phyloP scores from a whole-genome alignment of 2,797 vertebrate genomes.

The Meriones psammophilus region DNA sequence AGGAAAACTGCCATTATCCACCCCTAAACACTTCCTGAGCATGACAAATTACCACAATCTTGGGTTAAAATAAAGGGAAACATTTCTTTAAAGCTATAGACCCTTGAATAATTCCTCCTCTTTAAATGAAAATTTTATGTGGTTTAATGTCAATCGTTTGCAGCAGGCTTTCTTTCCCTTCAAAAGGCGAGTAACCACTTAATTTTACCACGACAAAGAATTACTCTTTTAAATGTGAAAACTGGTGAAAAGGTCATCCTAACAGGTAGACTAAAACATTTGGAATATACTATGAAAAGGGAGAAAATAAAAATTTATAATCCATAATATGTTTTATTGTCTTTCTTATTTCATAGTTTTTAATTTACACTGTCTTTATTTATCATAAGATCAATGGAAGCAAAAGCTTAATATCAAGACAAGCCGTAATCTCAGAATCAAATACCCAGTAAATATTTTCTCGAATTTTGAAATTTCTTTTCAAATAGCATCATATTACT shows the following conservation, averaged over 20 bases:
- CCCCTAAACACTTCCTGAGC: constrained; percentile 37
- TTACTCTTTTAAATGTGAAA: constrained; percentile 19
- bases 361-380: constrained; percentile 24
- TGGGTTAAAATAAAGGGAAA: constrained; percentile 49
- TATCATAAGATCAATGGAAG: constrained; percentile 25
- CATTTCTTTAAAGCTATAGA: constrained; percentile 42
- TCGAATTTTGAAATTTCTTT: constrained; percentile 52
- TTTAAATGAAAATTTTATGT: background rate
- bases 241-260: constrained; percentile 27
- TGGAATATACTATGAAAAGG: background rate
- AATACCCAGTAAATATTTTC: background rate
- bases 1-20: constrained; percentile 58
- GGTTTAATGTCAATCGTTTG: constrained; percentile 19
- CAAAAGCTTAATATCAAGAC: constrained; percentile 21
- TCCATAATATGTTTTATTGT: background rate
- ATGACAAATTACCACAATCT: constrained; percentile 11
- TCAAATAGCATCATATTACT: constrained; percentile 4
- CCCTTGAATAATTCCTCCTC: constrained; percentile 14
- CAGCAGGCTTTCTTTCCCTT: background rate
- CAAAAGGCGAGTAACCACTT: background rate
- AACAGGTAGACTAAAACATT: constrained; percentile 19
- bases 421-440: constrained; percentile 12
- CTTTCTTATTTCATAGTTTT: constrained; percentile 10
- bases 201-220: constrained; percentile 17
- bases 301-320: background rate